phyloP scores from a whole-genome alignment of 2,797 vertebrate genomes.

The Alectoris magna region DNA sequence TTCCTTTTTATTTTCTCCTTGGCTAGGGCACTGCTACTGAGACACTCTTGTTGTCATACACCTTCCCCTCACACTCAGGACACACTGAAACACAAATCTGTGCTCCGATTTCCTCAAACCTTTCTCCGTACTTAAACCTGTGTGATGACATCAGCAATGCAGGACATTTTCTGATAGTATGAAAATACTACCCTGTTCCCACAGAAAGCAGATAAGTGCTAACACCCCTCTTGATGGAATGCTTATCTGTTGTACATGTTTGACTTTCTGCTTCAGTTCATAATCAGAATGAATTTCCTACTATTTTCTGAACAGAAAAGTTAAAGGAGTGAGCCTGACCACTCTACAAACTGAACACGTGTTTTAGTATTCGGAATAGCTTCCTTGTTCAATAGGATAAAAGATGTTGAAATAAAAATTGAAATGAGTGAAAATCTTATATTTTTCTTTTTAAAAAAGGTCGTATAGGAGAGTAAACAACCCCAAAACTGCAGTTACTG shows the following conservation, averaged over 20 bases:
- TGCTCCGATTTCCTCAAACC: not conserved
- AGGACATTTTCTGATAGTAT: not conserved
- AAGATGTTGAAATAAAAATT: not conserved
- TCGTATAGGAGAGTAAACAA: not conserved
- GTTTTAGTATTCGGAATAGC: not conserved
- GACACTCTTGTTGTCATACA: not conserved
- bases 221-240: not conserved
- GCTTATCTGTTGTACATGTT: not conserved
- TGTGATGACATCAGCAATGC: not conserved
- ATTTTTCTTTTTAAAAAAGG: not conserved
- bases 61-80: not conserved
- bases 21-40: not conserved
- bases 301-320: not conserved
- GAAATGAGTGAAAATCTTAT: not conserved
- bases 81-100: not conserved
- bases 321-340: not conserved
- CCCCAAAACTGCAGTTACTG: not conserved
- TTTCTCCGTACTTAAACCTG: not conserved
- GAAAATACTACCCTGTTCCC: not conserved
- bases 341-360: not conserved
- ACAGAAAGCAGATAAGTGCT: not conserved
- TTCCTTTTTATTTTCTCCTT: not conserved
- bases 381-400: not conserved
- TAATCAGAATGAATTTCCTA: not conserved
- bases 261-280: not conserved